These are phyloP conservation scores for Geopemphigus sp. DNA, from an alignment of 1,140 invertebrate species.

Conservation along the genomic window DNA sequence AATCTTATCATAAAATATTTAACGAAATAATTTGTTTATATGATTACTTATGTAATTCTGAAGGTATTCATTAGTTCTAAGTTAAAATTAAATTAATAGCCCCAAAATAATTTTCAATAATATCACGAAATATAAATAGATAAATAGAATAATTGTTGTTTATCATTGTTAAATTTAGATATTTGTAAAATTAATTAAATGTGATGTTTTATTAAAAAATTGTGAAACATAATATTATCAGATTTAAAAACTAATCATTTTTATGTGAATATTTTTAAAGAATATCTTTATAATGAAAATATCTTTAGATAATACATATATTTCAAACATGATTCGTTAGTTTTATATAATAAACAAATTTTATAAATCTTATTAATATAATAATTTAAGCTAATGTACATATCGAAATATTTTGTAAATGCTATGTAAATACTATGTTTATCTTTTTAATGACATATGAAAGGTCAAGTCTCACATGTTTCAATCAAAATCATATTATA, in stretches of 20 bases:
- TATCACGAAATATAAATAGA: conserved; percentile 15
- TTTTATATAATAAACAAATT: conserved; percentile 19
- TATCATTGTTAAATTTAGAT: conserved; percentile 18
- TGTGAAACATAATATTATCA: background rate
- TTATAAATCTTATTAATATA: conserved; percentile 2
- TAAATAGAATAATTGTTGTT: background rate
- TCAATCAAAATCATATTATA: background rate
- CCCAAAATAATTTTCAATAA: conserved; percentile 1
- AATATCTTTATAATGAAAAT: conserved; percentile 1
- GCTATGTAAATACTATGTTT: conserved; percentile 12
- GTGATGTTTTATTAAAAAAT: background rate
- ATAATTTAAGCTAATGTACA: conserved; percentile 24
- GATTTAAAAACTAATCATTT: conserved; percentile 11
- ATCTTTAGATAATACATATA: background rate
- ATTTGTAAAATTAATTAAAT: conserved; percentile 1
- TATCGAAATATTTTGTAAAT: conserved; percentile 31
- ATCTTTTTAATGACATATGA: conserved; percentile 8
- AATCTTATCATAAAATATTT: background rate
- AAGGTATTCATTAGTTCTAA: background rate
- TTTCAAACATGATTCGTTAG: background rate
- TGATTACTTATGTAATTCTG: background rate
- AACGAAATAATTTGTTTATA: background rate
- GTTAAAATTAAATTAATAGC: background rate
- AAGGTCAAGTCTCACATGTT: conserved; percentile 26
- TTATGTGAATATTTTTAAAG: background rate